Evolutionary conservation across 2,113 vertebrate genomes (phyloP), one percentile per base, ranked within the genome.

Genomic region (Pteronura brasiliensis): DNA sequence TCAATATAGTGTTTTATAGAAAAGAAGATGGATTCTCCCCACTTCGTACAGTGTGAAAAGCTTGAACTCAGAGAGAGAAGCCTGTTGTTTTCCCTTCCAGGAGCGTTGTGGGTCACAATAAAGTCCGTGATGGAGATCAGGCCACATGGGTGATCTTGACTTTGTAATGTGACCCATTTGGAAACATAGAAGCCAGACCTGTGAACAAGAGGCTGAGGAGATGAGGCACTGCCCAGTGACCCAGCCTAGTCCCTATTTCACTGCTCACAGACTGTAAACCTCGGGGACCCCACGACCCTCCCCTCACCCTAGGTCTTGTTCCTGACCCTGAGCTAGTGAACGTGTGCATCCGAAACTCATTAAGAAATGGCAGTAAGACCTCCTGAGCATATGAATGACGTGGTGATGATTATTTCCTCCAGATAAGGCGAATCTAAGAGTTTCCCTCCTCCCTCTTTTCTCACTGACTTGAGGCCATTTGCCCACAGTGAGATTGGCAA

Each of bases 401-500:
- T 23, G 61, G 11, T 29, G 55, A 49, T 31, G 9, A 4, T 71
- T 25, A 21, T 15, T 49, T 74, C 21, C 77, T 90, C 61, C 71
- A n/a, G 36, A 13, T 14, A n/a, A 81, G 91, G 57, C 1, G 2
- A 14, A 36, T 49, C 39, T 84, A n/a, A 34, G 76, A 49, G 82
- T 36, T 20, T 39, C 31, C 21, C 71, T 88, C 39, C 23, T 52
- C 21, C 61, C 61, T 86, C 65, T 65, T 80, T 79, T 90, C 82
- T 42, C 31, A 69, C 77, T n/a, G 95, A 87, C 65, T 61, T 29
- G n/a, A 57, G 71, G 88, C 86, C 96, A 94, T 88, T 90, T 80
- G 80, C 89, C 59, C 31, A 21, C 39, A 25, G 34, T 79, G 55
- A 95, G 95, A 47, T 42, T 96, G 96, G 97, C 95, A 84, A 3